Evolutionary conservation across 2,797 vertebrate species (phyloP).

Genomic region (Bryconaethiops microstoma): DNA sequence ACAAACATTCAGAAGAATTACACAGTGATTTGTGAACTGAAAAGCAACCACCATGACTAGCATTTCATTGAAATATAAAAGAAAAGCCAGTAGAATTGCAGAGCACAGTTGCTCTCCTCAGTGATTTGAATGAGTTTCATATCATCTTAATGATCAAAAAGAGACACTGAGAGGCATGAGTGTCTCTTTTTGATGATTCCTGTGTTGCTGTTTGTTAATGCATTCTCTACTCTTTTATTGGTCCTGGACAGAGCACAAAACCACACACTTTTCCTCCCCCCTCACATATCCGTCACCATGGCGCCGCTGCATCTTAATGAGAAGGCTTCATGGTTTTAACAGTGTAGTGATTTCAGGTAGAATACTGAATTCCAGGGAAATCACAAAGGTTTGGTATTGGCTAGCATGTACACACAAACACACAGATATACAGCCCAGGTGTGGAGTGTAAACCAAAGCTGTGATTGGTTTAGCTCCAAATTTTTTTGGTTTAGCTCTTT

Average conservation of each 20-base stretch:
- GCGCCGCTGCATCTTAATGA: slow-evolving; percentile 23
- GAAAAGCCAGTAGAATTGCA: background rate
- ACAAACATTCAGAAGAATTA: background rate
- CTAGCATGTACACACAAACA: slow-evolving; percentile 13
- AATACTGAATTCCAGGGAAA: slow-evolving; percentile 42
- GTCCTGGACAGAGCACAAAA: background rate
- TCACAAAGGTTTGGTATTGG: slow-evolving; percentile 40
- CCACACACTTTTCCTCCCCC: slow-evolving; percentile 11
- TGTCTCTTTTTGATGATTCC: background rate
- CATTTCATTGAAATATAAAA: slow-evolving; percentile 6
- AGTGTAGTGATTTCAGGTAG: slow-evolving; percentile 24
- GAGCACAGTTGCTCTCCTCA: background rate
- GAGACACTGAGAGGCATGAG: background rate
- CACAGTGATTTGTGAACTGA: background rate
- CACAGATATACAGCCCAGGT: slow-evolving; percentile 10
- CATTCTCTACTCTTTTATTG: background rate
- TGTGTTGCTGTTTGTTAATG: background rate
- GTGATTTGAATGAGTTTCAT: background rate
- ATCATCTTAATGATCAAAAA: too few species aligned
- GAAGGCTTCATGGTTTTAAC: slow-evolving; percentile 25
- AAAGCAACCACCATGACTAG: background rate
- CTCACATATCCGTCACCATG: slow-evolving; percentile 17
- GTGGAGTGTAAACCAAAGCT: slow-evolving; percentile 29
- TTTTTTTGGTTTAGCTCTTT: slow-evolving; percentile 35
- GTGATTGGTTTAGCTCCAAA: slow-evolving; percentile 40